A percentile compares a stretch with the other conserved stretches of the same genome.
These are phyloP conservation scores for Pasiphila rectangulata DNA, from an alignment of 2,888 invertebrate species.

Conservation along the genomic window DNA sequence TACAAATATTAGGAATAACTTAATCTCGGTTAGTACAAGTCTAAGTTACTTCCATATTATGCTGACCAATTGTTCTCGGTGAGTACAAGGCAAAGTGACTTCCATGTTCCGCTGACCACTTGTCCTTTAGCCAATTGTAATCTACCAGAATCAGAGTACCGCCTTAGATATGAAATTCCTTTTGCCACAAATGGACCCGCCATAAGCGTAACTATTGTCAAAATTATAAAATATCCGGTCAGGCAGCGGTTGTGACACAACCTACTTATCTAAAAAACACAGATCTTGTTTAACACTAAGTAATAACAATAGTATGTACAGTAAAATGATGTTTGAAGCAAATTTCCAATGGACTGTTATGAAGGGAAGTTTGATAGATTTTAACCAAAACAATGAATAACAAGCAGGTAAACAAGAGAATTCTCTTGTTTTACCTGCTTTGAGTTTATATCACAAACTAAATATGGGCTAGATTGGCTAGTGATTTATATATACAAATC, in stretches of 20 bases:
- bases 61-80: no score
- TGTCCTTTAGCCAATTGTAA: not conserved
- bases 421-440: no score
- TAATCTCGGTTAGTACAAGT: no score
- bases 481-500: no score
- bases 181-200: conserved; percentile 48
- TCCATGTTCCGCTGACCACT: no score
- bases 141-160: conserved; percentile 20
- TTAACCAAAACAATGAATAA: no score
- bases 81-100: no score
- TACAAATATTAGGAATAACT: no score
- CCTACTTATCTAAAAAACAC: conserved; percentile 58
- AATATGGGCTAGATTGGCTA: no score
- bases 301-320: conserved; percentile 64
- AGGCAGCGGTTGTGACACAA: conserved; percentile 45
- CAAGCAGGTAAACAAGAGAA: no score
- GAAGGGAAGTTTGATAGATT: conserved; percentile 14
- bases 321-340: conserved; percentile 43
- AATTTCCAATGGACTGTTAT: conserved; percentile 7
- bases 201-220: conserved; percentile 53
- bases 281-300: conserved; percentile 68
- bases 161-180: conserved; percentile 16
- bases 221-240: conserved; percentile 45
- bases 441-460: no score
- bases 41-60: no score